phyloP scores from a whole-genome alignment of 2,888 invertebrate genomes.

The Geotrupes spiniger region DNA sequence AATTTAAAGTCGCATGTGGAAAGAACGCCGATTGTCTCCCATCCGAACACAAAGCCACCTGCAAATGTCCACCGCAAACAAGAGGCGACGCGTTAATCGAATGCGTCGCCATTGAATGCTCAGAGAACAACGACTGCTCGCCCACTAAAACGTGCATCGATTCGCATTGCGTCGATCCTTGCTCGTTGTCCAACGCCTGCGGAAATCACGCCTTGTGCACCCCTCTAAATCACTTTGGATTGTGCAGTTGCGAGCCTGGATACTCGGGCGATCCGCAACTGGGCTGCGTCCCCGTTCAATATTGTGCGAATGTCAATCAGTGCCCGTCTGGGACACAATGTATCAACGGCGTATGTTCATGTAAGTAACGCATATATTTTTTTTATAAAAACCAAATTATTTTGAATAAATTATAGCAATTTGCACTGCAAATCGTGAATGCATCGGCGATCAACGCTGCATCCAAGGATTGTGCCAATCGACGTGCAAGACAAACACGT shows the following conservation, averaged over 20 bases:
- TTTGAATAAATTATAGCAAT: conserved; percentile 55
- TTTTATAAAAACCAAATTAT: conserved; percentile 10
- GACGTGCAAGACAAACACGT: conserved; percentile 74
- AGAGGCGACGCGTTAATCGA: conserved; percentile 72
- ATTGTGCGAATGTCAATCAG: conserved; percentile 75
- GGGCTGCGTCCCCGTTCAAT: conserved; percentile 80
- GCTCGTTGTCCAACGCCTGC: conserved; percentile 76
- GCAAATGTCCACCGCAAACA: conserved; percentile 72
- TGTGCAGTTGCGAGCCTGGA: conserved; percentile 81
- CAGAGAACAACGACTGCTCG: conserved; percentile 73
- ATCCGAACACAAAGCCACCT: conserved; percentile 65
- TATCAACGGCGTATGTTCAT: conserved; percentile 74
- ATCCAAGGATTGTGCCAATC: conserved; percentile 83
- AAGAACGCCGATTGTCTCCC: conserved; percentile 72
- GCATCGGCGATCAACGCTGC: conserved; percentile 81
- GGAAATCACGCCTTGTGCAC: conserved; percentile 76
- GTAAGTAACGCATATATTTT: conserved; percentile 50
- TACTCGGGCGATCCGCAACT: conserved; percentile 83
- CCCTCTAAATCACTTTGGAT: conserved; percentile 73
- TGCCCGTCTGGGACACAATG: conserved; percentile 84
- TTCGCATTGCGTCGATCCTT: conserved; percentile 78
- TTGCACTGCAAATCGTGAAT: conserved; percentile 79
- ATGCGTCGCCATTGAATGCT: conserved; percentile 74
- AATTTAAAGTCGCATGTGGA: conserved; percentile 63
- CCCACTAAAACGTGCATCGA: conserved; percentile 72